A percentile compares a stretch with the other conserved stretches of the same genome.
phyloP scores from a whole-genome alignment of 2,888 invertebrate species.

The Pogonocherus hispidulus region DNA sequence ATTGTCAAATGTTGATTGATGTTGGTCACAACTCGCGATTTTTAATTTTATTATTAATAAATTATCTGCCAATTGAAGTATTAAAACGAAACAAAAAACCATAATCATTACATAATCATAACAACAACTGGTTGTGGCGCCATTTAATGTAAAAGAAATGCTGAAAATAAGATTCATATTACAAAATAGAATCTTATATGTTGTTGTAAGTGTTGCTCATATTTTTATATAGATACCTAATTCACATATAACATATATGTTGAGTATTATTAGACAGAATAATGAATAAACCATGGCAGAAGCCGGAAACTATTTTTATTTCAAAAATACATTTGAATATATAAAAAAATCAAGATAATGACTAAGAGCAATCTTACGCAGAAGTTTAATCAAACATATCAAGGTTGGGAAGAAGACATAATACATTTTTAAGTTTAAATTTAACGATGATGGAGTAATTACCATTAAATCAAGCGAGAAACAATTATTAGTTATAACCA shows the following conservation, averaged over 20 bases:
- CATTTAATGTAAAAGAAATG: not conserved
- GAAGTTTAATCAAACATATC: conserved; percentile 25
- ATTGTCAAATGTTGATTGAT: too few species aligned
- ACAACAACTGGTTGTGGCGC: too few species aligned
- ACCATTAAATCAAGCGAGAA: conserved; percentile 22
- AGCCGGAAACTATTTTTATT: conserved; percentile 23
- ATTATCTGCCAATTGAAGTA: too few species aligned
- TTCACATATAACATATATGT: not conserved
- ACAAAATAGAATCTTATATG: not conserved
- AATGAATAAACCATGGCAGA: conserved; percentile 17
- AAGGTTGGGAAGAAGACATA: conserved; percentile 23
- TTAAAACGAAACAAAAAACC: too few species aligned
- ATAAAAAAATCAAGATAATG: conserved; percentile 23
- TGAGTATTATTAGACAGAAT: conserved; percentile 7
- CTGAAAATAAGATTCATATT: not conserved
- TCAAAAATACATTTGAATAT: conserved; percentile 15
- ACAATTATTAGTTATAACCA: conserved; percentile 17
- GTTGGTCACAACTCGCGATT: too few species aligned
- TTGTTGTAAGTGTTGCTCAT: conserved; percentile 6
- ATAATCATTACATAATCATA: too few species aligned
- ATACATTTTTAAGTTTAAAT: conserved; percentile 27
- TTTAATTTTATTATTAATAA: too few species aligned
- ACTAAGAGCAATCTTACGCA: conserved; percentile 13
- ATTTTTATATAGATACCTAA: conserved; percentile 8
- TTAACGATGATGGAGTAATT: conserved; percentile 28